Conservation (phyloP, 2,113 vertebrate species). For the Ciconia maguari region DNA sequence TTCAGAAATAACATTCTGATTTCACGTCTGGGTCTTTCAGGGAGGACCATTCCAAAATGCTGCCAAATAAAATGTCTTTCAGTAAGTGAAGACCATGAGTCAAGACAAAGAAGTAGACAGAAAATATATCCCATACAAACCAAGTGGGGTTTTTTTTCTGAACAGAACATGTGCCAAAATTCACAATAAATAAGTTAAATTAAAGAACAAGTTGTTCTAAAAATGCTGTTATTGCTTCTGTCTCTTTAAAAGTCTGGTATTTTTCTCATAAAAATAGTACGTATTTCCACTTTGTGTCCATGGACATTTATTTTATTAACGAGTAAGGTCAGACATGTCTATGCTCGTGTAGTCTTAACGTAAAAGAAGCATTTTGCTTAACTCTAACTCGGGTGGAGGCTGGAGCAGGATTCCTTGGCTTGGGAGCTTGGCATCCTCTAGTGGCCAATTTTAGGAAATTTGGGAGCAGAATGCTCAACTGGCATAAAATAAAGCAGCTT, state of each 20-base stretch:
- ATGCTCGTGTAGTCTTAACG: background rate
- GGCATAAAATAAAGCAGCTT: background rate
- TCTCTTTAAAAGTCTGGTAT: background rate
- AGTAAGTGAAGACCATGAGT: background rate
- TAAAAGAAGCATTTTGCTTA: background rate
- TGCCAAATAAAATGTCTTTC: background rate
- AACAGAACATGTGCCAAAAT: background rate
- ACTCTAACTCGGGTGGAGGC: background rate
- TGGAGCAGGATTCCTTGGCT: background rate
- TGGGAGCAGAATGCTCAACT: background rate
- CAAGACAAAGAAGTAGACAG: background rate
- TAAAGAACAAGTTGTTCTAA: background rate
- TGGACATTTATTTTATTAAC: background rate
- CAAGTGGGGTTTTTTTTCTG: background rate
- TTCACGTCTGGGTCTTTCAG: background rate
- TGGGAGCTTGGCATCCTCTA: slow-evolving; percentile 50
- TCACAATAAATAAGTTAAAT: background rate
- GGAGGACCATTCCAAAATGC: background rate
- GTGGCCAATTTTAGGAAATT: background rate
- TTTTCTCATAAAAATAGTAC: background rate
- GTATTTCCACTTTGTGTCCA: background rate
- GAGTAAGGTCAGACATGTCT: background rate
- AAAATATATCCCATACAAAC: background rate
- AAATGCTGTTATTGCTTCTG: background rate
- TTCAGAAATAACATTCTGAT: slow-evolving; percentile 17